Evolutionary conservation across 2,888 invertebrate genomes (phyloP), one percentile per base, ranked within the genome.

Genomic region (Melitaea athalia): DNA sequence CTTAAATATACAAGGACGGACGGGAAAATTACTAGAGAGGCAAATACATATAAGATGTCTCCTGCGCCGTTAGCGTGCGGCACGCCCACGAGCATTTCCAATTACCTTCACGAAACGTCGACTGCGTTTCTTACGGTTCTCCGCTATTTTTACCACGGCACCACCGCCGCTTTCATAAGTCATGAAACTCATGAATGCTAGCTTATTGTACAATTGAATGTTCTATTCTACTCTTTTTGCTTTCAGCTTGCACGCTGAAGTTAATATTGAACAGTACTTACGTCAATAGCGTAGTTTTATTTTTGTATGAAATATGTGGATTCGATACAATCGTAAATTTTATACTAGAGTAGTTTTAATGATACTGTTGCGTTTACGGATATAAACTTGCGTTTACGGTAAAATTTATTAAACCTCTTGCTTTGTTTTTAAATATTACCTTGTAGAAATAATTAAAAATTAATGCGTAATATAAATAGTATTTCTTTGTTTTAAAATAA

Each of bases 1-100:
- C 85, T 90, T 88, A 87, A 91, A 91, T 91, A 90, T 91, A 89
- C 90, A 90, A 90, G 88, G 86, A 88, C 87, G 83, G 83, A 83
- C 85, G 83, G 83, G 86, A 85, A 88, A 90, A 89, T 90, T 91
- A 91, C 88, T 83, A 83, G 81, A 86, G 86, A 87, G 81, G 85
- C 89, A 88, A 89, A 55, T 88, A 88, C 86, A 86, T 88, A 88
- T 80, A 89, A 90, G 89, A 76, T 76, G 78, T 72, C 75, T 75
- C 73, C 68, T 71, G 68, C 59, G 70, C 61, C 67, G 71, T 67
- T 77, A 71, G 77, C 79, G 76, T 78, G 78, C 69, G 71, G 74
- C 75, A 76, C 76, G 76, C 78, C 76, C 73, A 73, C 72, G 45
- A 71, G 63, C 63, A 60, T 69, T 63, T 68, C 74, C 79, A 77